Conservation (phyloP, 2,888 invertebrate genomes). For the Eupithecia subumbrata region DNA sequence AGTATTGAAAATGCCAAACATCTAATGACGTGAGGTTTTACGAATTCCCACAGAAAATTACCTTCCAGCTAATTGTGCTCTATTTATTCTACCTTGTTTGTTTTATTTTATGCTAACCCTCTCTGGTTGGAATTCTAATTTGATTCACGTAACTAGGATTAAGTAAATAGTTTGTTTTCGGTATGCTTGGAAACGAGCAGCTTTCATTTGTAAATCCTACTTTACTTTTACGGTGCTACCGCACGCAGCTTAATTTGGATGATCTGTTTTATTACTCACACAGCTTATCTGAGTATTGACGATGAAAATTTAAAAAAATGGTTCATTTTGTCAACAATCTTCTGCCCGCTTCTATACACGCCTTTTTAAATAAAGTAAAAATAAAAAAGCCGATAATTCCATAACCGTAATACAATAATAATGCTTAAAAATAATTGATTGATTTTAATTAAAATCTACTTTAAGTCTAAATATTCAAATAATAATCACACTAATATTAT, state of each 20-base stretch:
- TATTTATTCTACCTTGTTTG: constrained; percentile 1
- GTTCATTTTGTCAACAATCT: no score
- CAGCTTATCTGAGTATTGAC: no score
- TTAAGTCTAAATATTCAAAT: no score
- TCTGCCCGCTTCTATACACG: no score
- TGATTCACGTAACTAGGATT: background rate
- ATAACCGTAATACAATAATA: no score
- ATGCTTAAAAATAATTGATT: no score
- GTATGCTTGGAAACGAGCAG: background rate
- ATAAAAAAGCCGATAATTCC: no score
- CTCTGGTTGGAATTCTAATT: constrained; percentile 8
- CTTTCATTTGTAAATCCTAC: background rate
- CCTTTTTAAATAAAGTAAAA: no score
- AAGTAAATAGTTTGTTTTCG: constrained; percentile 2
- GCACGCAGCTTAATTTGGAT: background rate
- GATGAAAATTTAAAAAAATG: no score
- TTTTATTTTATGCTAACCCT: background rate
- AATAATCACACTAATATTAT: no score
- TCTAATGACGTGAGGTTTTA: background rate
- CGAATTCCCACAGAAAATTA: background rate
- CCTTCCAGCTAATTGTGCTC: background rate
- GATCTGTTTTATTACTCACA: background rate
- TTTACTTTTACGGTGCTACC: background rate
- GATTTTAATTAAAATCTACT: no score
- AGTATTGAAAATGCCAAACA: background rate